phyloP scores from a whole-genome alignment of 2,888 invertebrate species.

The Drosophila eohydei region DNA sequence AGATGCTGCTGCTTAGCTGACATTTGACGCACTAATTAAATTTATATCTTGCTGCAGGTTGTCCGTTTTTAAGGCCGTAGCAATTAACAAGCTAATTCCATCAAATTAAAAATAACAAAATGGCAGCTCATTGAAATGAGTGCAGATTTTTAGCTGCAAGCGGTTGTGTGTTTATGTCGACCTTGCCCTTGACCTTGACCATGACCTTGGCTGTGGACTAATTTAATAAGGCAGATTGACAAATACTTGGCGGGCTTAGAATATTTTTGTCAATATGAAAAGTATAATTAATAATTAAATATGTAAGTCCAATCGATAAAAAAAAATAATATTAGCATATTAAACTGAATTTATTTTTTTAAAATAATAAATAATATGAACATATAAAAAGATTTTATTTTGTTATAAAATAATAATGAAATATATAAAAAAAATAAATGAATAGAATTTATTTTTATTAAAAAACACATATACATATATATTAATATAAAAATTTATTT shows the following conservation, averaged over 20 bases:
- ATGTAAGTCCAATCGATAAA: too few relatives aligned
- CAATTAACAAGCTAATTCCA: conserved; percentile 2
- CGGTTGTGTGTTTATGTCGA: not conserved
- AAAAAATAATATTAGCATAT: too few relatives aligned
- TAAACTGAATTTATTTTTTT: too few relatives aligned
- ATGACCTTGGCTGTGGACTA: not conserved
- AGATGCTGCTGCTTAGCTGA: too few relatives aligned
- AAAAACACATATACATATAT: too few relatives aligned
- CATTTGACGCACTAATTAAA: not conserved
- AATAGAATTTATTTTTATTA: not conserved
- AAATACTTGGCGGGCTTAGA: not conserved
- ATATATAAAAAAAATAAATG: too few relatives aligned
- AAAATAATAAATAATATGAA: too few relatives aligned
- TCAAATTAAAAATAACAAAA: conserved; percentile 1
- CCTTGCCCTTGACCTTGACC: not conserved
- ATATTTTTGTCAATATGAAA: not conserved
- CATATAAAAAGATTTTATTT: too few relatives aligned
- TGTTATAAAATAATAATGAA: too few relatives aligned
- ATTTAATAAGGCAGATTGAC: not conserved
- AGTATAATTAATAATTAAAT: too few relatives aligned
- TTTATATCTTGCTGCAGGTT: not conserved
- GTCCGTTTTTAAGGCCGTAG: not conserved
- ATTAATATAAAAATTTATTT: too few relatives aligned
- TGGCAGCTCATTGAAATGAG: not conserved
- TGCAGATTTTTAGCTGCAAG: conserved; percentile 1